Conservation (phyloP, 2,888 invertebrate species). For the Melieria picta region DNA sequence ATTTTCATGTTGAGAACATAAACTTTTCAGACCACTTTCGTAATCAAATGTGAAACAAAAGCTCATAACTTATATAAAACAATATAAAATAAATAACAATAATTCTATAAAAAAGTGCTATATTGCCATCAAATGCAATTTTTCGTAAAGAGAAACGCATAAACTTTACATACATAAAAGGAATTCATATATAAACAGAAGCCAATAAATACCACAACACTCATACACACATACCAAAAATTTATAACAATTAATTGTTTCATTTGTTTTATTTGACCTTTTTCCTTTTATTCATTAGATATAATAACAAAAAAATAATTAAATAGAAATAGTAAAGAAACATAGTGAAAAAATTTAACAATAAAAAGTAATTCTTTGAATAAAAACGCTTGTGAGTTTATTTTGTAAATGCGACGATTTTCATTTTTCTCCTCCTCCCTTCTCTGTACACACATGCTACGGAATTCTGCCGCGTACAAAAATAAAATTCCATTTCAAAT, state of each 20-base stretch:
- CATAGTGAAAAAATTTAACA: slow-evolving; percentile 38
- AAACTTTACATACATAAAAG: slow-evolving; percentile 14
- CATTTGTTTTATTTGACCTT: slow-evolving; percentile 11
- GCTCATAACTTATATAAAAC: not conserved
- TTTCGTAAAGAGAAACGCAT: slow-evolving; percentile 24
- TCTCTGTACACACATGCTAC: not conserved
- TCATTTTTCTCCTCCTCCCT: slow-evolving; percentile 38
- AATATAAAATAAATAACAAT: not conserved
- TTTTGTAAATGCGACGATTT: slow-evolving; percentile 32
- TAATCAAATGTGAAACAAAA: no score
- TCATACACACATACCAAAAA: not conserved
- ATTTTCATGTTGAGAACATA: no score
- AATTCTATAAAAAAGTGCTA: not conserved
- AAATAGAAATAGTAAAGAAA: not conserved
- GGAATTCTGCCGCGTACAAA: not conserved
- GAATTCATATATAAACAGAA: slow-evolving; percentile 12
- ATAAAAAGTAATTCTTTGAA: slow-evolving; percentile 63
- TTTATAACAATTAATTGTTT: not conserved
- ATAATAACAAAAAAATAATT: slow-evolving; percentile 9
- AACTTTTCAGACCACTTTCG: no score
- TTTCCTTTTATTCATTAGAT: slow-evolving; percentile 4
- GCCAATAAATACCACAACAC: slow-evolving; percentile 4
- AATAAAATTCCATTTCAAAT: slow-evolving; percentile 11
- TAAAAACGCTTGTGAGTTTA: slow-evolving; percentile 67
- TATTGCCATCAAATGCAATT: not conserved